These are phyloP conservation scores for Schizotus pectinicornis DNA, from an alignment of 2,888 invertebrate genomes.

Conservation along the genomic window DNA sequence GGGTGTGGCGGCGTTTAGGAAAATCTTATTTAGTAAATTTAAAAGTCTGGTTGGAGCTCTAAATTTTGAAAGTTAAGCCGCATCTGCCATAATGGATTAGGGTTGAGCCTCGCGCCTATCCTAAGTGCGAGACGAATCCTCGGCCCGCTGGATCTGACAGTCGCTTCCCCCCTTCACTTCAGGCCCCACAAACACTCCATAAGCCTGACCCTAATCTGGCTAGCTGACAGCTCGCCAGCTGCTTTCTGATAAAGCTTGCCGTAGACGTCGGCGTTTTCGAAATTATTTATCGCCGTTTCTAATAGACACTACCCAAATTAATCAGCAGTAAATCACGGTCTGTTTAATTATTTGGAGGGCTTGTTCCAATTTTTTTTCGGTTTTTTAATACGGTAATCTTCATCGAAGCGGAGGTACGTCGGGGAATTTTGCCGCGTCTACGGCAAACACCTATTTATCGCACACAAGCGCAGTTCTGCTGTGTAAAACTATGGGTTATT, in stretches of 20 bases:
- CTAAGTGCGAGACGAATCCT: constrained; percentile 54
- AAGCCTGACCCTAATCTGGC: constrained; percentile 58
- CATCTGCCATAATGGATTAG: constrained; percentile 58
- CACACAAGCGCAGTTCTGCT: constrained; percentile 38
- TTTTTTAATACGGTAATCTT: not conserved
- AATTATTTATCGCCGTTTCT: constrained; percentile 47
- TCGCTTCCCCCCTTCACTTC: constrained; percentile 38
- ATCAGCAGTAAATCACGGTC: constrained; percentile 38
- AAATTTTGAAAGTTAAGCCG: constrained; percentile 50
- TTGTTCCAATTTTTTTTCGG: not conserved
- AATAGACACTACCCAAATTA: constrained; percentile 37
- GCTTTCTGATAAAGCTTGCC: constrained; percentile 53
- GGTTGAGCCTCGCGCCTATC: constrained; percentile 52
- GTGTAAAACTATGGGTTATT: constrained; percentile 53
- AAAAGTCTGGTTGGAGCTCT: constrained; percentile 43
- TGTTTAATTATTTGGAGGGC: constrained; percentile 28
- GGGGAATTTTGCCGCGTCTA: constrained; percentile 19
- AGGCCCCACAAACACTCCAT: constrained; percentile 43
- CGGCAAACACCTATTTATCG: constrained; percentile 23
- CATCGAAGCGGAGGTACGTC: not conserved
- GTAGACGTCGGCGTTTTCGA: constrained; percentile 46
- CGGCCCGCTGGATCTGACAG: constrained; percentile 53
- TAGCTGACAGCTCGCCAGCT: constrained; percentile 57
- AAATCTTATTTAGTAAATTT: constrained; percentile 42
- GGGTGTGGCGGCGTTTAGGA: constrained; percentile 1